Percentiles rank a stretch among this genome's conserved stretches.
These are phyloP conservation scores for Acleris sparsana DNA, from an alignment of 2,888 invertebrate species.

Conservation along the genomic window DNA sequence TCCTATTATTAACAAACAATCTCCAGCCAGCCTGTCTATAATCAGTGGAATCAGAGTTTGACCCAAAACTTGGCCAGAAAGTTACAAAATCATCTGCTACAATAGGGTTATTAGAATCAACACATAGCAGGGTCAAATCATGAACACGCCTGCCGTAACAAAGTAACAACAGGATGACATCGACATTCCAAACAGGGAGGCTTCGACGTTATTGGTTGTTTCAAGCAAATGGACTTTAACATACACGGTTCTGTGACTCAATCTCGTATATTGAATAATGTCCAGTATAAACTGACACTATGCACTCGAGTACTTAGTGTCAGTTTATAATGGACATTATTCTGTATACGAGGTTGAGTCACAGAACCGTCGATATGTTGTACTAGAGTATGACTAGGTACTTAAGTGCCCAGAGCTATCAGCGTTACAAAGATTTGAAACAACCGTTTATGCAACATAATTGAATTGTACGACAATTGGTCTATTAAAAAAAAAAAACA, in stretches of 20 bases:
- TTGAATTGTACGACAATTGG: constrained; percentile 29
- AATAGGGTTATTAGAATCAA: constrained; percentile 30
- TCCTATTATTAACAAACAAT: constrained; percentile 22
- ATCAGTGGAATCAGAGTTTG: constrained; percentile 38
- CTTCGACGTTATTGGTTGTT: not conserved
- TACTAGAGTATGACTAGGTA: constrained; percentile 4
- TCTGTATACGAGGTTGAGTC: no score
- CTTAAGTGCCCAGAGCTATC: not conserved
- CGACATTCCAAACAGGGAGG: constrained; percentile 34
- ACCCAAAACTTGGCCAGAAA: constrained; percentile 38
- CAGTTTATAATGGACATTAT: no score
- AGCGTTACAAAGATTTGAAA: constrained; percentile 16
- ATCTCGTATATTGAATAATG: no score
- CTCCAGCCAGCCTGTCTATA: constrained; percentile 38
- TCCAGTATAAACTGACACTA: no score
- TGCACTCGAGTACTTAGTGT: no score
- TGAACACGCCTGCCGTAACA: constrained; percentile 39
- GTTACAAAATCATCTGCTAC: constrained; percentile 20
- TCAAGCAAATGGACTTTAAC: constrained; percentile 24
- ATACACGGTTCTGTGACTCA: no score
- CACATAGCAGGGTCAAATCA: constrained; percentile 36
- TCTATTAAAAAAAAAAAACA: constrained; percentile 19
- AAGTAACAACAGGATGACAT: constrained; percentile 31
- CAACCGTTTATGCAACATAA: constrained; percentile 23
- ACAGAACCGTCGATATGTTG: no score